Evolutionary conservation across 2,888 invertebrate genomes (phyloP).

Genomic region (Vandiemenella viatica): DNA sequence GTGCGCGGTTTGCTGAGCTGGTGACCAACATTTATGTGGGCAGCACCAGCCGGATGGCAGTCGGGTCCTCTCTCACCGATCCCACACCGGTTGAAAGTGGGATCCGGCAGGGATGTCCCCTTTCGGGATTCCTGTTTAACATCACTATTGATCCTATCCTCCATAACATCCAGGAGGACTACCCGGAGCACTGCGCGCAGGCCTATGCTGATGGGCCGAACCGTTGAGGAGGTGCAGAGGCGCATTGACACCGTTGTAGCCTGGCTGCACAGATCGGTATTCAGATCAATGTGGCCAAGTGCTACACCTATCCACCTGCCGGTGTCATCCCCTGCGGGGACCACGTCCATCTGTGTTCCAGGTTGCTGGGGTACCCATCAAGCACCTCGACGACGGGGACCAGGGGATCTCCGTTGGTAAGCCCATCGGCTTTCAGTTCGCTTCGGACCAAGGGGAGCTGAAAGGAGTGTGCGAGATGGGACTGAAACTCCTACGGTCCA

Average conservation of each 20-base stretch:
- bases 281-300: background rate
- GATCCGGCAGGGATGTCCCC: background rate
- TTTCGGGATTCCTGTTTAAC: background rate
- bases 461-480: background rate
- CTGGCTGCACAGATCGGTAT: background rate
- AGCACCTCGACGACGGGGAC: background rate
- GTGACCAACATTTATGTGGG: background rate
- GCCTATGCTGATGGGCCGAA: background rate
- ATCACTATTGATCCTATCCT: background rate
- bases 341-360: background rate
- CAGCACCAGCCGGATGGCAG: background rate
- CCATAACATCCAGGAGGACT: background rate
- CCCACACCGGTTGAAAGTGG: background rate
- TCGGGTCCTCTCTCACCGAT: background rate
- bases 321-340: background rate
- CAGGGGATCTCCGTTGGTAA: background rate
- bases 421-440: background rate
- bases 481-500: background rate
- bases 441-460: background rate
- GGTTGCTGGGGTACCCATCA: background rate
- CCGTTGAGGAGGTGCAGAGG: background rate
- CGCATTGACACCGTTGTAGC: background rate
- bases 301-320: background rate
- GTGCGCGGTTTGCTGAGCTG: background rate
- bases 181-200: background rate